These are phyloP conservation scores for Rhincodon typus DNA, from an alignment of 2,797 vertebrate species.

Conservation along the genomic window DNA sequence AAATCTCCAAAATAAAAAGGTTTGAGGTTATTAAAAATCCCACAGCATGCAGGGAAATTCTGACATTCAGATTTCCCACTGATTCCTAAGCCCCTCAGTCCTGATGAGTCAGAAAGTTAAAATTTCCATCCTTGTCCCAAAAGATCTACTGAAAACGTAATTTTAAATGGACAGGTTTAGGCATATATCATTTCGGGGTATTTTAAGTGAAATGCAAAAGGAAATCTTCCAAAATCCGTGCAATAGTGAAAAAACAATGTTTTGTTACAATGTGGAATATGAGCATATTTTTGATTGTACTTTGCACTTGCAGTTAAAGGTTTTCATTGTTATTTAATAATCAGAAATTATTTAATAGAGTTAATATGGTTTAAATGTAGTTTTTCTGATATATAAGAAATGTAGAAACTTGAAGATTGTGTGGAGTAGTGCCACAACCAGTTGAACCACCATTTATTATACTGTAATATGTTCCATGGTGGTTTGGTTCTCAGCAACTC, in stretches of 20 bases:
- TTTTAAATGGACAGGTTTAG: too few relatives aligned
- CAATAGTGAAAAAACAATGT: neutral
- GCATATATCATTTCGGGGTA: too few relatives aligned
- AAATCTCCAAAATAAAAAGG: too few relatives aligned
- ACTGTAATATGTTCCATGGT: neutral
- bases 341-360: neutral
- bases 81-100: too few relatives aligned
- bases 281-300: neutral
- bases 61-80: too few relatives aligned
- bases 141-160: too few relatives aligned
- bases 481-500: neutral
- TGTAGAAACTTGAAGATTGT: neutral
- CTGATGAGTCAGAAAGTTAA: too few relatives aligned
- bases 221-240: neutral
- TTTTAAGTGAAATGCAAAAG: too few relatives aligned
- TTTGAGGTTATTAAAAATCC: too few relatives aligned
- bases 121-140: too few relatives aligned
- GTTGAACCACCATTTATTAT: neutral
- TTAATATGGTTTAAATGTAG: neutral
- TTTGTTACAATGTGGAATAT: neutral
- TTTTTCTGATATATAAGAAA: neutral
- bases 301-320: neutral
- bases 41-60: too few relatives aligned
- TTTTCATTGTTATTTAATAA: neutral
- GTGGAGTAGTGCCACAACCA: neutral